These are phyloP conservation scores for Lonchura striata DNA, from an alignment of 2,113 vertebrate species.

Conservation along the genomic window DNA sequence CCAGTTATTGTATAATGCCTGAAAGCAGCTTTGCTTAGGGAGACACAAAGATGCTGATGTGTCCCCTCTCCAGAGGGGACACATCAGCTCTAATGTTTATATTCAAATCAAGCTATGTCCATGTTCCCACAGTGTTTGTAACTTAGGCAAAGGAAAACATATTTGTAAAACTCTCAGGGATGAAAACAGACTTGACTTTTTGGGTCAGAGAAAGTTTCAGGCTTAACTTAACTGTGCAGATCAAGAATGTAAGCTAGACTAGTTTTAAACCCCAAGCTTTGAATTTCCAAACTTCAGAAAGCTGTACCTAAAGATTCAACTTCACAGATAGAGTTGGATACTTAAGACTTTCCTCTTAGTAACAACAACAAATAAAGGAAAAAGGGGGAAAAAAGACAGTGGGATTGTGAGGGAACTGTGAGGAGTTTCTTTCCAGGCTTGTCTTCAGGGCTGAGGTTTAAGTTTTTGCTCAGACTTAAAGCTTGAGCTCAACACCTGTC, in stretches of 20 bases:
- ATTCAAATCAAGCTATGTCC: background rate
- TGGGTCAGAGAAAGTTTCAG: background rate
- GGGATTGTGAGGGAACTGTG: background rate
- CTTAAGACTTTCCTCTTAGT: background rate
- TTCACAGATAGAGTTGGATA: background rate
- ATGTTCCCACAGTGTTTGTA: background rate
- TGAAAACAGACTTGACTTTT: background rate
- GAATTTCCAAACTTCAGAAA: background rate
- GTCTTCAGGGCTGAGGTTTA: background rate
- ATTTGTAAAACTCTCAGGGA: background rate
- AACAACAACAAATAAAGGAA: background rate
- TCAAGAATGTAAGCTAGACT: background rate
- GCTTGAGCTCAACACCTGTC: background rate
- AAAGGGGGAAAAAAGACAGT: rapidly evolving
- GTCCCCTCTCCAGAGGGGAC: no score
- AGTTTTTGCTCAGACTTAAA: background rate
- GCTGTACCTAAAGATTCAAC: background rate
- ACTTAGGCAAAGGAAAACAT: background rate
- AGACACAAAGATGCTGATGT: no score
- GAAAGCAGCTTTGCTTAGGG: background rate
- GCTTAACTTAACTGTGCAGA: background rate
- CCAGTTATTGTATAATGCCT: background rate
- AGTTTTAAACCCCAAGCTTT: background rate
- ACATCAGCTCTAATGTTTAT: background rate
- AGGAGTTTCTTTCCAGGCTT: background rate